A percentile compares a stretch with the other conserved stretches of the same genome.
Evolutionary conservation across 1,140 invertebrate genomes (phyloP).

Genomic region (Aradophagus sp.): DNA sequence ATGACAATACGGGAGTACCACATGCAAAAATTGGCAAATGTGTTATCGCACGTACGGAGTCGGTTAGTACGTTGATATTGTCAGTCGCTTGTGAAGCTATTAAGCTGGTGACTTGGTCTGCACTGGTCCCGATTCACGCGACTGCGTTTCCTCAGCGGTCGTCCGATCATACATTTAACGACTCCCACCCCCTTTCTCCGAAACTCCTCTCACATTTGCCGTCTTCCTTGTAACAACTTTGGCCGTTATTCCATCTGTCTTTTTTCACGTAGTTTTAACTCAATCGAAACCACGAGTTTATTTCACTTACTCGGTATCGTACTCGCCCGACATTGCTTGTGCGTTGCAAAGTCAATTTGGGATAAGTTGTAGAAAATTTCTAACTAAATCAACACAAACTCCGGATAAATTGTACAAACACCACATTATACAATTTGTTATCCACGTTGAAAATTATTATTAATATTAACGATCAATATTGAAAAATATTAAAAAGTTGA

Average conservation of each 20-base stretch:
- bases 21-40: background rate
- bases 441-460: no score
- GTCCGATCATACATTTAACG: conserved; percentile 64
- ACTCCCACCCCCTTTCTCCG: conserved; percentile 66
- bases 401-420: no score
- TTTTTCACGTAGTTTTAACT: conserved; percentile 26
- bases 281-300: no score
- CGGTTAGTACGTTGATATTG: no score
- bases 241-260: conserved; percentile 14
- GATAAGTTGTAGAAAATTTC: no score
- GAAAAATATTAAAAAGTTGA: no score
- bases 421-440: no score
- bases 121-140: conserved; percentile 67
- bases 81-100: conserved; percentile 37
- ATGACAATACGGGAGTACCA: no score
- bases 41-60: conserved; percentile 19
- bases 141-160: conserved; percentile 63
- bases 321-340: background rate
- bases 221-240: conserved; percentile 37
- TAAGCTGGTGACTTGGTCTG: conserved; percentile 52
- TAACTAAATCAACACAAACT: no score
- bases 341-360: no score
- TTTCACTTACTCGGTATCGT: no score
- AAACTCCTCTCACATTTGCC: conserved; percentile 67
- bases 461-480: no score